These are phyloP conservation scores for Cryptosula pallasiana DNA, from an alignment of 2,888 invertebrate species.

Conservation along the genomic window DNA sequence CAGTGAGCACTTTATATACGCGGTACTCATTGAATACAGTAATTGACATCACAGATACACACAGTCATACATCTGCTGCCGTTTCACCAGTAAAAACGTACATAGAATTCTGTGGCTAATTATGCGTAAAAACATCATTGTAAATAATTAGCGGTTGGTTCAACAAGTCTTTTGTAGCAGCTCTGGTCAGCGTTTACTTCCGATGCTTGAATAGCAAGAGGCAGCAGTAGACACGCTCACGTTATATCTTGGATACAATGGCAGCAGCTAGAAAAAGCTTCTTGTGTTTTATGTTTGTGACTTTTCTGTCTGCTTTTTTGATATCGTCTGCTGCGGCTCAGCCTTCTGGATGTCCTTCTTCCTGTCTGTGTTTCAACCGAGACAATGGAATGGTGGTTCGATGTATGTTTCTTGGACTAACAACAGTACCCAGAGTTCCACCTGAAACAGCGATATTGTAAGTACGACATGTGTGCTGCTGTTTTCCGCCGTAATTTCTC, in stretches of 20 bases:
- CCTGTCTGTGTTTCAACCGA: constrained; percentile 12
- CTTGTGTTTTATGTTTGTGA: background rate
- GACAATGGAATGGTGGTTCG: constrained; percentile 19
- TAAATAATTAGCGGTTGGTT: background rate
- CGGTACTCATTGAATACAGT: too few relatives aligned
- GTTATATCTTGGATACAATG: too few relatives aligned
- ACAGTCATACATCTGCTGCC: too few relatives aligned
- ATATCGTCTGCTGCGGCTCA: background rate
- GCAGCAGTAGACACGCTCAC: too few relatives aligned
- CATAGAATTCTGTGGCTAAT: background rate
- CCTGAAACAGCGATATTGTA: background rate
- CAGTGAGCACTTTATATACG: too few relatives aligned
- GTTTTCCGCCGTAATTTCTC: too few relatives aligned
- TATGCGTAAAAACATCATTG: background rate
- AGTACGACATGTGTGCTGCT: too few relatives aligned
- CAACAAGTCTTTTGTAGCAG: background rate
- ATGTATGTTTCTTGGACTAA: constrained; percentile 17
- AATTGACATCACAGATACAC: too few relatives aligned
- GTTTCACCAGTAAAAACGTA: background rate
- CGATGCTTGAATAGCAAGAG: too few relatives aligned
- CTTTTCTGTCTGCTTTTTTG: background rate
- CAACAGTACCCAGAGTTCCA: background rate
- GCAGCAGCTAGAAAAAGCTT: background rate
- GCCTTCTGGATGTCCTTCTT: background rate
- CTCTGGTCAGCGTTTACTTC: too few relatives aligned